A percentile compares a stretch with the other conserved stretches of the same genome.
Evolutionary conservation across 2,113 vertebrate genomes (phyloP).

Genomic region (Formicarius rufipectus): DNA sequence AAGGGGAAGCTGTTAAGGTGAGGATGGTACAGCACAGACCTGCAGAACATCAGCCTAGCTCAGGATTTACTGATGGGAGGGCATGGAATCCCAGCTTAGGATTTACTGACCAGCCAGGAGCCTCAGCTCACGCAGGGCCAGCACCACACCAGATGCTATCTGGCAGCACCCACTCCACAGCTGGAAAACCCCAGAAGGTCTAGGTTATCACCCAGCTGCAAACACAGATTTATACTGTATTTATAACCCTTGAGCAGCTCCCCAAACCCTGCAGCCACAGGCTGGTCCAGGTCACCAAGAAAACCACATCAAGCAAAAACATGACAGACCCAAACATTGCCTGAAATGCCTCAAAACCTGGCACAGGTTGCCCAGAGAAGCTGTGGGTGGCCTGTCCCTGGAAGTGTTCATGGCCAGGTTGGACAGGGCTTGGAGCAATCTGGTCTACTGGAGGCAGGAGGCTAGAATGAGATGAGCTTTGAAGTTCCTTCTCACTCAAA

Average conservation of each 20-base stretch:
- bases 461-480: background rate
- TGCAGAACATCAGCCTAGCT: background rate
- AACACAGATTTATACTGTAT: background rate
- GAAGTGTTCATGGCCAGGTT: background rate
- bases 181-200: background rate
- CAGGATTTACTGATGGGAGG: background rate
- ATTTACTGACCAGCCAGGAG: background rate
- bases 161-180: background rate
- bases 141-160: fast-evolving
- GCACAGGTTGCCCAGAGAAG: background rate
- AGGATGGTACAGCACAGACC: background rate
- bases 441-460: background rate
- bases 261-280: background rate
- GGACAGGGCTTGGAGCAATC: background rate
- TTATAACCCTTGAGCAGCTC: background rate
- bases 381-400: background rate
- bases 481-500: background rate
- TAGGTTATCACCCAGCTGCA: background rate
- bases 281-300: background rate
- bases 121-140: fast-evolving
- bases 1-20: background rate
- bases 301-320: fast-evolving
- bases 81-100: background rate
- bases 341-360: background rate
- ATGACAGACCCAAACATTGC: fast-evolving